These are phyloP conservation scores for Petrocephalus microphthalmus DNA, from an alignment of 2,113 vertebrate species.

Conservation along the genomic window DNA sequence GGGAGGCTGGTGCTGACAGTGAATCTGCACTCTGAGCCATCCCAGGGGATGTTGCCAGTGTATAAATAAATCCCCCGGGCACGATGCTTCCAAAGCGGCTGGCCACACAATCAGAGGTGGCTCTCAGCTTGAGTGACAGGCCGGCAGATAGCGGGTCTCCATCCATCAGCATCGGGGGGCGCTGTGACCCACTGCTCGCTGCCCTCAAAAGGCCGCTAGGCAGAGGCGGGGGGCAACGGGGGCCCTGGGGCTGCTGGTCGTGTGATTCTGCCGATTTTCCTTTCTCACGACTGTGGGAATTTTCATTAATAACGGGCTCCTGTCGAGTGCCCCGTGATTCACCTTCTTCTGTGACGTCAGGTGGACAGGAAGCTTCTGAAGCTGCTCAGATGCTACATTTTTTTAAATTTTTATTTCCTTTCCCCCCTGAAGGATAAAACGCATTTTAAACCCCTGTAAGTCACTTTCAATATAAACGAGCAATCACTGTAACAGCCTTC, in stretches of 20 bases:
- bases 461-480: background rate
- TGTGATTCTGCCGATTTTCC: constrained; percentile 2
- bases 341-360: background rate
- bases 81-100: constrained; percentile 47
- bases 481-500: background rate
- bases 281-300: background rate
- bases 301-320: background rate
- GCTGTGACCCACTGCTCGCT: constrained; percentile 49
- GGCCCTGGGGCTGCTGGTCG: background rate
- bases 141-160: constrained; percentile 51
- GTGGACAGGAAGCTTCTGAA: background rate
- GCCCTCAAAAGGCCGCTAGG: constrained; percentile 56
- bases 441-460: background rate
- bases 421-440: background rate
- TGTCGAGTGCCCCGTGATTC: background rate
- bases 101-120: constrained; percentile 46
- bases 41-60: constrained; percentile 12
- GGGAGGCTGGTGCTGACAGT: background rate
- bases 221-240: constrained; percentile 44
- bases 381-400: background rate
- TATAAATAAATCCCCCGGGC: constrained; percentile 49
- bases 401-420: no score
- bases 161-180: constrained; percentile 53
- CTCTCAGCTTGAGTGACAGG: constrained; percentile 54
- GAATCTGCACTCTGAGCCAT: background rate